A percentile compares a stretch with the other conserved stretches of the same genome.
Conservation (phyloP, 1,140 invertebrate genomes). For the Lasioglossum albipes region DNA sequence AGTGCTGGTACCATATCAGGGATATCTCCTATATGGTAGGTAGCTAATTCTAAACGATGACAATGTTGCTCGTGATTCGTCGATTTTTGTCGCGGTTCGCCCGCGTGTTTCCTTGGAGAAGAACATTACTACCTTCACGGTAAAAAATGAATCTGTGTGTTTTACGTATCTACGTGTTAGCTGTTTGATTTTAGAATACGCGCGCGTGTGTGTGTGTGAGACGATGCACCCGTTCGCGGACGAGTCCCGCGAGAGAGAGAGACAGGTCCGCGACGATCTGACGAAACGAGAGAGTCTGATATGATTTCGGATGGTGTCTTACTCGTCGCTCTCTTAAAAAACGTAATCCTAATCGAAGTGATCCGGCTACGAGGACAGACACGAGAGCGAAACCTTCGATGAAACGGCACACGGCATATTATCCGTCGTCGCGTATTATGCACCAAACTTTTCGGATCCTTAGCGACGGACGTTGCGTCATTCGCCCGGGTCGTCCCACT, state of each 20-base stretch:
- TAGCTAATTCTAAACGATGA: not conserved
- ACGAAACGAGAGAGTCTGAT: conserved; percentile 37
- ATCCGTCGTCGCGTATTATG: conserved; percentile 13
- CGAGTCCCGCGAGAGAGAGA: not conserved
- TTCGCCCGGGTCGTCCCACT: conserved; percentile 89
- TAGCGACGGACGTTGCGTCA: conserved; percentile 76
- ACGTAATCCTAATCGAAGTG: conserved; percentile 38
- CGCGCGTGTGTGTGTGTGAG: not conserved
- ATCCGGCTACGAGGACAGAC: conserved; percentile 31
- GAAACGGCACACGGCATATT: conserved; percentile 10
- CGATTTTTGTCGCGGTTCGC: not conserved
- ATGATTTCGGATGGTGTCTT: conserved; percentile 19
- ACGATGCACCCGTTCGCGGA: conserved; percentile 1
- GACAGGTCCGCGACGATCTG: not conserved
- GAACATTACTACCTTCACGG: not conserved
- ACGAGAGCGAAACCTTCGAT: conserved; percentile 25
- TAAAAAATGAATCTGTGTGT: not conserved
- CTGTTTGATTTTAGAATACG: not conserved
- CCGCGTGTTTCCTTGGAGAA: not conserved
- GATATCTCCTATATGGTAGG: not conserved
- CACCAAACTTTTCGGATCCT: conserved; percentile 35
- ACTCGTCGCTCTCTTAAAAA: conserved; percentile 18
- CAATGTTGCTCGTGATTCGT: not conserved
- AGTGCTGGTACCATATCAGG: not conserved
- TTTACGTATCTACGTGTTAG: not conserved